Percentiles rank a stretch among this genome's conserved stretches.
These are phyloP conservation scores for Xiphydria camelus DNA, from an alignment of 2,888 invertebrate genomes.

Conservation along the genomic window DNA sequence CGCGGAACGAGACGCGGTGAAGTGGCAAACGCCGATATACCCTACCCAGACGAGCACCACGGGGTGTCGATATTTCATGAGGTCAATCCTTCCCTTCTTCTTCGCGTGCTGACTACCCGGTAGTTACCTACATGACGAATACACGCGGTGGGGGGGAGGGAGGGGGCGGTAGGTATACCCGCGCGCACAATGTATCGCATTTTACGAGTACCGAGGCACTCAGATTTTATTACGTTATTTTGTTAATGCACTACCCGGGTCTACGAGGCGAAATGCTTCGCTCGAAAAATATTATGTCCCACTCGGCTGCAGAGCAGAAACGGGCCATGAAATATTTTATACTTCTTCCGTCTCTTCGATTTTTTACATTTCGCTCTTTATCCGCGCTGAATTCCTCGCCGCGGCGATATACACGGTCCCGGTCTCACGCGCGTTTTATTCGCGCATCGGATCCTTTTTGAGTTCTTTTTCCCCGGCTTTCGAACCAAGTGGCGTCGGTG, in stretches of 20 bases:
- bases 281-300: constrained; percentile 33
- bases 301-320: constrained; percentile 27
- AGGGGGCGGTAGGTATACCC: too few relatives aligned
- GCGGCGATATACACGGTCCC: too few relatives aligned
- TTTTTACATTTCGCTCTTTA: constrained; percentile 2
- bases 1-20: too few relatives aligned
- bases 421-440: too few relatives aligned
- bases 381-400: too few relatives aligned
- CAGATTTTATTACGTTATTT: constrained; percentile 55
- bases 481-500: too few relatives aligned
- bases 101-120: constrained; percentile 38
- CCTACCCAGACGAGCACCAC: too few relatives aligned
- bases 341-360: constrained; percentile 18
- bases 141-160: too few relatives aligned
- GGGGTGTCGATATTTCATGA: constrained; percentile 28
- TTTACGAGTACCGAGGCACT: constrained; percentile 47
- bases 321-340: constrained; percentile 44
- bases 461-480: too few relatives aligned
- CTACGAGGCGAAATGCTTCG: constrained; percentile 28
- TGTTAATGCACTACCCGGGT: constrained; percentile 47
- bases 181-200: constrained; percentile 44
- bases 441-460: too few relatives aligned
- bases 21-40: too few relatives aligned
- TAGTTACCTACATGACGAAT: constrained; percentile 43
- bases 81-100: constrained; percentile 45